Evolutionary conservation across 1,140 invertebrate genomes (phyloP), one percentile per base, ranked within the genome.

Genomic region (Procambarus virginalis): DNA sequence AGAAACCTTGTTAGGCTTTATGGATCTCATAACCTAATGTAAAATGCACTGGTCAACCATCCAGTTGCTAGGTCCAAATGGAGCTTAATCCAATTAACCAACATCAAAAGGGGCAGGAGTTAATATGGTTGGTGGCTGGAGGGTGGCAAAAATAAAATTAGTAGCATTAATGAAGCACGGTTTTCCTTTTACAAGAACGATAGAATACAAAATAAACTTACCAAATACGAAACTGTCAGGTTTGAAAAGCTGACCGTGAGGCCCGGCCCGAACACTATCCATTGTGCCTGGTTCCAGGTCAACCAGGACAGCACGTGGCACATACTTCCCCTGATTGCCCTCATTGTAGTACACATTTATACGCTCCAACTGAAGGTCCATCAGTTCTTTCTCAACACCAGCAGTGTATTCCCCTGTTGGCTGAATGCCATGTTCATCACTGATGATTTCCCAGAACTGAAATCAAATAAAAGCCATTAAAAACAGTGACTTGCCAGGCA

Each of bases 391-490:
- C 6, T 89, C 88, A 49, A 64, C 73, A n/a, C 81, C 81, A 34
- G 81, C 12, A 4, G 88, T 84, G 81, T 89, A 89, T 55, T 89
- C 88, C 8, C 88, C 88, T 10, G 81, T 79, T 76, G 88, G 88
- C 60, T 89, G 88, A 73, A 89, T 89, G 75, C 88, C 88, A 89
- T 89, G 88, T 58, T 89, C 88, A 70, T 89, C 88, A 34, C 88
- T 89, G 55, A 89, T 89, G 8, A 89, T 89, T 48, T 89, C 88
- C 88, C 88, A 89, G 75, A 89, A 89, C 88, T 89, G 80, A 55
- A 82, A 89, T 2, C 22, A 60, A 17, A 49, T 55, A 82, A 22
- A 12, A 6, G 6, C 12, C 12, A 12, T 58, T 9, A 12, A 58
- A 58, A 9, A 58, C 55, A 58, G 55, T 58, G 12, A 6, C 12